Conservation (phyloP, 2,797 vertebrate genomes). For the Limosa lapponica region DNA sequence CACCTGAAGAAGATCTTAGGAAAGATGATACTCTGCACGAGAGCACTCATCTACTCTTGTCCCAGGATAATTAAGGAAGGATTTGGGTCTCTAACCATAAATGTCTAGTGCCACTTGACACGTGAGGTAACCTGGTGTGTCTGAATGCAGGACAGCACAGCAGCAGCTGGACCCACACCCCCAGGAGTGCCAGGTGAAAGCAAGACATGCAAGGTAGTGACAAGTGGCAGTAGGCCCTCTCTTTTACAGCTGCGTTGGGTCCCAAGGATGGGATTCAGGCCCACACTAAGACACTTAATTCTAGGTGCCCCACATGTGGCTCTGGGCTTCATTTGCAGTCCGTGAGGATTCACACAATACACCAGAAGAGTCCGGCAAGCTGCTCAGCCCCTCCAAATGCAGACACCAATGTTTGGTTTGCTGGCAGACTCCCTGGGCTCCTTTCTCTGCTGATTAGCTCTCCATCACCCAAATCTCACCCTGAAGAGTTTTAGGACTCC, state of each 20-base stretch:
- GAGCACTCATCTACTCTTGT: neutral
- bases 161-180: neutral
- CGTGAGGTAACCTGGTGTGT: neutral
- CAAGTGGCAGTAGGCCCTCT: neutral
- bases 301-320: neutral
- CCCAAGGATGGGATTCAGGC: neutral
- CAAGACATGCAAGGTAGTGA: rapidly evolving
- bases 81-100: neutral
- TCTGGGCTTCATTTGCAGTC: neutral
- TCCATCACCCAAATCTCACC: neutral
- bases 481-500: neutral
- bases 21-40: neutral
- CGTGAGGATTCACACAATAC: neutral
- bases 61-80: neutral
- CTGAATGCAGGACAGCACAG: neutral
- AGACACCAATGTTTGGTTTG: neutral
- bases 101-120: neutral
- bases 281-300: neutral
- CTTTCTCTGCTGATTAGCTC: neutral
- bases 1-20: neutral
- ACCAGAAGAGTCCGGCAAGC: neutral
- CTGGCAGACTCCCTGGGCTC: neutral
- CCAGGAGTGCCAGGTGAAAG: neutral
- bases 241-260: neutral
- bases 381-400: neutral